Evolutionary conservation across 2,888 invertebrate species (phyloP).

Genomic region (Germaria angustata): DNA sequence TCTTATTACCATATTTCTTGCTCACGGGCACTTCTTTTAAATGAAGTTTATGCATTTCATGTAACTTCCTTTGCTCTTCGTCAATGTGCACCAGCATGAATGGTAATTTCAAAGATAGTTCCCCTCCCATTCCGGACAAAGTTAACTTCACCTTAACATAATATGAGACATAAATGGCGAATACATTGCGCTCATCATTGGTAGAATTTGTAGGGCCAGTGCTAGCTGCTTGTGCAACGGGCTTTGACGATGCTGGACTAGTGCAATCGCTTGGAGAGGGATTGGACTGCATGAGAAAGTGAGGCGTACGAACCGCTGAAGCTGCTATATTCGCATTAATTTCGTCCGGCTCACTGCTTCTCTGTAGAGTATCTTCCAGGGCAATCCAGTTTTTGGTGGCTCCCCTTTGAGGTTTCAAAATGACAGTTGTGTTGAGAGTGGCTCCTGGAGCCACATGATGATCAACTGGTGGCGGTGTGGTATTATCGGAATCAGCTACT

Average conservation of each 20-base stretch:
- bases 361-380: constrained; percentile 89
- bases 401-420: constrained; percentile 86
- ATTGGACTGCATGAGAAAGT: constrained; percentile 68
- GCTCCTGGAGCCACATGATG: constrained; percentile 83
- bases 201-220: constrained; percentile 74
- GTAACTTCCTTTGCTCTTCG: constrained; percentile 68
- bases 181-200: constrained; percentile 88
- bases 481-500: constrained; percentile 86
- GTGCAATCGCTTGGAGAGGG: constrained; percentile 71
- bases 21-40: constrained; percentile 73
- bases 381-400: constrained; percentile 95
- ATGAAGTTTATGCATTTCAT: constrained; percentile 58
- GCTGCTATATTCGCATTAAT: constrained; percentile 80
- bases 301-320: constrained; percentile 82
- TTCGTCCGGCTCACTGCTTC: constrained; percentile 83
- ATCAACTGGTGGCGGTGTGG: constrained; percentile 74
- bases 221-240: constrained; percentile 42
- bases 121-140: constrained; percentile 90
- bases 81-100: constrained; percentile 87
- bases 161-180: constrained; percentile 94
- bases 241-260: constrained; percentile 68
- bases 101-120: constrained; percentile 88
- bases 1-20: constrained; percentile 68
- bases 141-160: constrained; percentile 93
- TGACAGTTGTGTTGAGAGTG: constrained; percentile 84